Conservation (phyloP, 2,888 invertebrate genomes). For the Griposia aprilina region DNA sequence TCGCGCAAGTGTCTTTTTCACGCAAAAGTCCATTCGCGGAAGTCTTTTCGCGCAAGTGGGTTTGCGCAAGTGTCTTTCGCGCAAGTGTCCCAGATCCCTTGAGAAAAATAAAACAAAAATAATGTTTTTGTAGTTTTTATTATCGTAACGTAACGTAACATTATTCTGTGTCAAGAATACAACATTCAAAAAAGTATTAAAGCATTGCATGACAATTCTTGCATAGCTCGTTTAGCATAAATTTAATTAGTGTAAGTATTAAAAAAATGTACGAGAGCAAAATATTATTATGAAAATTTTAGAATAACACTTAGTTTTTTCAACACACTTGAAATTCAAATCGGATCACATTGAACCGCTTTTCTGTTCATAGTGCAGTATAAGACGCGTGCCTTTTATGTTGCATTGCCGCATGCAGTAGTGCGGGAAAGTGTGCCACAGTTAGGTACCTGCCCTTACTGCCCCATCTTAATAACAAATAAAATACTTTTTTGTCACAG, state of each 20-base stretch:
- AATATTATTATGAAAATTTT: not conserved
- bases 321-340: not conserved
- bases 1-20: no score
- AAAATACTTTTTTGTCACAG: not conserved
- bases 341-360: not conserved
- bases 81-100: not conserved
- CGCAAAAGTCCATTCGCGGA: no score
- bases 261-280: not conserved
- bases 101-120: conserved; percentile 17
- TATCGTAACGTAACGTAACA: conserved; percentile 25
- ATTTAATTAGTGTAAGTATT: conserved; percentile 49
- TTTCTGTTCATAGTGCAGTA: not conserved
- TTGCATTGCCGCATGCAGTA: not conserved
- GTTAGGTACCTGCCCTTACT: not conserved
- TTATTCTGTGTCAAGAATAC: conserved; percentile 45
- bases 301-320: not conserved
- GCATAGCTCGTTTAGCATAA: conserved; percentile 57
- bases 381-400: not conserved
- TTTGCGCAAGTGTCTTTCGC: no score
- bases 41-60: no score
- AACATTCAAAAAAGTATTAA: conserved; percentile 66
- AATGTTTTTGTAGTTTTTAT: not conserved
- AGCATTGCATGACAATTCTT: conserved; percentile 69
- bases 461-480: not conserved
- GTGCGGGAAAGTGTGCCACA: not conserved